These are phyloP conservation scores for Ophion slaviceki DNA, from an alignment of 2,888 invertebrate species.

Conservation along the genomic window DNA sequence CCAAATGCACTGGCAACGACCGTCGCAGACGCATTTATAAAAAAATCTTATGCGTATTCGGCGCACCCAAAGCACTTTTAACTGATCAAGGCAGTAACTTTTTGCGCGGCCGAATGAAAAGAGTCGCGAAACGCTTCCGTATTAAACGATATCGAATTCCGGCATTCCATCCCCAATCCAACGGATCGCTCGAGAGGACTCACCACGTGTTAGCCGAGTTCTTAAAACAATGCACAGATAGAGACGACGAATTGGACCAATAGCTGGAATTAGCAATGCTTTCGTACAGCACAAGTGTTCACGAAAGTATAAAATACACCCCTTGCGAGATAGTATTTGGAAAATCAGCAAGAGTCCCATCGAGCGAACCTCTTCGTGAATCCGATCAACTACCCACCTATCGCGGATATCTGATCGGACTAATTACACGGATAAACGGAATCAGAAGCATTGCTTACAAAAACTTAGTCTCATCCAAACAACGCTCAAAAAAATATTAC, in stretches of 20 bases:
- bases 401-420: slow-evolving; percentile 41
- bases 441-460: neutral
- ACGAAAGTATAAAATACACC: too few relatives aligned
- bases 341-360: too few relatives aligned
- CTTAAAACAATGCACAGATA: too few relatives aligned
- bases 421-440: slow-evolving; percentile 46
- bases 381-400: too few relatives aligned
- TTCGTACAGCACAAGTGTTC: too few relatives aligned
- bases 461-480: slow-evolving; percentile 38
- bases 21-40: too few relatives aligned
- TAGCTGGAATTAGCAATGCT: too few relatives aligned
- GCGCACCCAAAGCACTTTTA: slow-evolving; percentile 61
- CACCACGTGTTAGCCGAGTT: too few relatives aligned
- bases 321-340: too few relatives aligned
- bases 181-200: slow-evolving; percentile 52
- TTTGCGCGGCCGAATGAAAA: slow-evolving; percentile 58
- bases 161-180: slow-evolving; percentile 52
- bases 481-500: slow-evolving; percentile 8
- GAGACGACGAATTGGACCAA: slow-evolving; percentile 42
- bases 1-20: too few relatives aligned
- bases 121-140: slow-evolving; percentile 36
- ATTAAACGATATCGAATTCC: slow-evolving; percentile 56
- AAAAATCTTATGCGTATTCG: slow-evolving; percentile 63
- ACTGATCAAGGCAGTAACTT: slow-evolving; percentile 71
- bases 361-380: too few relatives aligned